Evolutionary conservation across 2,888 invertebrate species (phyloP), one percentile per base, ranked within the genome.

Genomic region (Apotomis capreana): DNA sequence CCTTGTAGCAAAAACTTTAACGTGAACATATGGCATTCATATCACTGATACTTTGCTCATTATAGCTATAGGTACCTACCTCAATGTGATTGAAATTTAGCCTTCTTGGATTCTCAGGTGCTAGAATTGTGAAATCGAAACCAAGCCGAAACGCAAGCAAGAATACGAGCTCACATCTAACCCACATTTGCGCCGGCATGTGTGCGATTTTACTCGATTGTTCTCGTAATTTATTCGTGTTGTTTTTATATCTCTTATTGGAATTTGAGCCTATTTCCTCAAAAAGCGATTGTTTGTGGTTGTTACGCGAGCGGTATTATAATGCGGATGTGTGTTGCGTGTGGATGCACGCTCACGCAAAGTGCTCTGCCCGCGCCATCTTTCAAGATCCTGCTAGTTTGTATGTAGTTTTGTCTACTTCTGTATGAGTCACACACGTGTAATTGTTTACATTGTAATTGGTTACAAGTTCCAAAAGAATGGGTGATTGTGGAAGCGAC

Each of bases 321-420:
- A 84, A 87, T 79, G 83, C 82, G 86, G 86, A 86, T 83, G 73
- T 78, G 74, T 44, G 46, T 61, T 70, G 68, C 70, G 55, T 77
- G 69, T 69, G 74, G 64, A 74, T 62, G 40, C 67, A 71, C 67
- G 73, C 74, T 59, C 79, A 79, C 79, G 78, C 79, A 73, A 79
- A 51, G 55, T 57, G 69, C 75, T 75, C 77, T 77, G 74, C 63
- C 73, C 70, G 73, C 54, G 44, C 40, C 52, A 57, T 70, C 63
- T 37, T 65, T 40, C n/a, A 67, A 46, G 57, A 68, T 71, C 61
- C 62, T 61, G 67, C 67, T 67, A 26, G n/a, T 13, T 52, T 15
- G 49, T 9, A 9, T 9, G 49, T 37, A n/a, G 55, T 55, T 65
- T 65, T 55, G 26, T 58, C 64, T 58, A 67, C 57, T 58, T 37